Conservation (phyloP, 2,797 vertebrate genomes). For the Crenichthys baileyi region DNA sequence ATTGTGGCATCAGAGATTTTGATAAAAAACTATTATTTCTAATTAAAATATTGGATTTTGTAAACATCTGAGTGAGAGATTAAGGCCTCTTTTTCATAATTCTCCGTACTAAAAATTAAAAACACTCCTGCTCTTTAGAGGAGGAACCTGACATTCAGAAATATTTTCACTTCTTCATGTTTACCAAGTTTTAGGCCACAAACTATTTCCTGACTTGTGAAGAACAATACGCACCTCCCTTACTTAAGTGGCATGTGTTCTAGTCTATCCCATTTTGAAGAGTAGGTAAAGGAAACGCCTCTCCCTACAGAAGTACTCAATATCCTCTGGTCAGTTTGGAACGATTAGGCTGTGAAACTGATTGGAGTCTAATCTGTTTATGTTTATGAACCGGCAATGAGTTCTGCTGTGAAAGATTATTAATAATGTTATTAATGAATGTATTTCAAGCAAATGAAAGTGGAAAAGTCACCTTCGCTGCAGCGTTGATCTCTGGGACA, state of each 20-base stretch:
- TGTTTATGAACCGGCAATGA: background rate
- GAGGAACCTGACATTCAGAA: no score
- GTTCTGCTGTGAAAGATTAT: background rate
- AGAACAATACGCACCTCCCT: no score
- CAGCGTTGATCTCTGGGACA: constrained; percentile 76
- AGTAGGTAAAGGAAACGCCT: background rate
- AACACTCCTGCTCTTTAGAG: no score
- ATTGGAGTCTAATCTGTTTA: background rate
- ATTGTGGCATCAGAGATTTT: no score
- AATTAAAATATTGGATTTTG: no score
- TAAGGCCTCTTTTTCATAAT: no score
- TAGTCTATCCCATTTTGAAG: background rate
- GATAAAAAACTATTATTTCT: no score
- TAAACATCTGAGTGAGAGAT: no score
- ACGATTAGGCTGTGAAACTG: background rate
- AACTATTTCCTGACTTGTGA: no score
- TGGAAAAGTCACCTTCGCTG: constrained; percentile 68
- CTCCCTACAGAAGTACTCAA: background rate
- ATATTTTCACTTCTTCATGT: no score
- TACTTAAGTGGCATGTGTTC: background rate
- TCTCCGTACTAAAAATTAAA: no score
- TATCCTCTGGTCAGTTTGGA: background rate
- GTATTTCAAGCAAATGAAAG: background rate
- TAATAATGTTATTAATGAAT: background rate
- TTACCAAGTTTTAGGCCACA: no score